Evolutionary conservation across 53 echinoderm and acorn worm genomes (phyloP), one percentile per base, ranked within the genome.

Genomic region (Crossaster papposus): DNA sequence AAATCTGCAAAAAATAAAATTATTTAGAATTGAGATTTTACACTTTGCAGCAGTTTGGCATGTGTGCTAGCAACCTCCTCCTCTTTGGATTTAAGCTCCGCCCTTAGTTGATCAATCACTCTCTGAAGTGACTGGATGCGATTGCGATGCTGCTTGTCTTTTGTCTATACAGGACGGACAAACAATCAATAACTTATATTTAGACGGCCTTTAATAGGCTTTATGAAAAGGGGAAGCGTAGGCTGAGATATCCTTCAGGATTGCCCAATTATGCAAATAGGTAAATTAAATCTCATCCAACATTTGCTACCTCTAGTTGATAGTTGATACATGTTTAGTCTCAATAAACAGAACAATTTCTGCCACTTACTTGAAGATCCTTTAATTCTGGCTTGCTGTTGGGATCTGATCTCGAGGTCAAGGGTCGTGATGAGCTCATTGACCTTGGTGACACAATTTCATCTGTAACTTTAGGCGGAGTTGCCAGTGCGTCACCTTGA

Each of bases 71-170:
- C 54, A 10, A 93, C 51, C 70, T 93, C 93, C 23, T 93, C 94
- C 18, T 94, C 96, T 89, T 96, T 94, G 71, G 55, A 55, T 65
- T 85, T 96, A 65, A 96, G 72, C 44, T 98, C 98, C 14, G 90
- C 88, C 81, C 91, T 91, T 64, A 98, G 87, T 70, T 96, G 96
- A 72, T 98, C 98, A 35, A 92, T 90, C 3, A 94, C 79, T 55
- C 96, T 98, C 80, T 98, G 98, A 36, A 98, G 91, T 30, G 94
- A 96, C 91, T 88, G 87, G 64, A 96, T 94, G 83, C 94, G 94
- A 82, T 93, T 96, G 14, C 91, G 90, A 44, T 94, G 88, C 76
- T 98, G 98, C 70, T 92, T 96, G 89, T 98, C 98, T 85, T 83
- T 86, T 54, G 73, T 86, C 54, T 54, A 23, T 55, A 81, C 30